A percentile compares a stretch with the other conserved stretches of the same genome.
phyloP scores from a whole-genome alignment of 1,140 invertebrate genomes.

The Ceratina japonica region DNA sequence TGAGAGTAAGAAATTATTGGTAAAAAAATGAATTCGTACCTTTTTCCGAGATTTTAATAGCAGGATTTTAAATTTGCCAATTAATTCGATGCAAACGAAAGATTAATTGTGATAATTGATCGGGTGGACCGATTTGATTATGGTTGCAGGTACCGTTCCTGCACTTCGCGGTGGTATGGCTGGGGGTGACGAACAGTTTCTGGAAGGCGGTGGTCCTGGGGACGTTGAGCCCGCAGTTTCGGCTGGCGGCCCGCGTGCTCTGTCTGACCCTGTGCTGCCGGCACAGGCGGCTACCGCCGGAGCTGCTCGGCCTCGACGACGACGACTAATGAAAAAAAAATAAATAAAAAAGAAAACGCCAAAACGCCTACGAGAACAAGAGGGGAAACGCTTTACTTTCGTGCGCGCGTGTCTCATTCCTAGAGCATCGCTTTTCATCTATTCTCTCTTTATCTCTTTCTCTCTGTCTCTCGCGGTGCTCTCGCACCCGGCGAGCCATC shows the following conservation, averaged over 20 bases:
- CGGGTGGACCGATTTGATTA: background rate
- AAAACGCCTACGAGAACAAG: conserved; percentile 48
- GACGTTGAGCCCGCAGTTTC: conserved; percentile 93
- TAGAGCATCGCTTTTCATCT: conserved; percentile 69
- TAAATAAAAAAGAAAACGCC: background rate
- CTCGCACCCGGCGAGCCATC: conserved; percentile 29
- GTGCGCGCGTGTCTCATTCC: conserved; percentile 65
- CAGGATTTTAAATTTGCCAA: no score
- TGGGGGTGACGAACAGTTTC: conserved; percentile 95
- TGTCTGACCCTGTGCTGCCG: conserved; percentile 94
- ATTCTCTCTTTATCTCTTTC: conserved; percentile 43
- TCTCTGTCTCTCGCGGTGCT: conserved; percentile 21
- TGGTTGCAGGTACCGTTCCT: conserved; percentile 87
- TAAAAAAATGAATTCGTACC: no score
- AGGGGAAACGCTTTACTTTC: conserved; percentile 52
- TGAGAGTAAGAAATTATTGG: no score
- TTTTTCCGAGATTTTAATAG: no score
- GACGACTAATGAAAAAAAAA: conserved; percentile 82
- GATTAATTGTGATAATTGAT: background rate
- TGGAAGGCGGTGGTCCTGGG: conserved; percentile 96
- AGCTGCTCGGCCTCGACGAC: conserved; percentile 90
- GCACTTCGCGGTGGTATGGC: conserved; percentile 95
- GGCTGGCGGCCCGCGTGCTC: conserved; percentile 90
- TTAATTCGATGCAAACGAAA: no score
- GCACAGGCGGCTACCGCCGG: conserved; percentile 87